phyloP scores from a whole-genome alignment of 2,113 vertebrate genomes.

The Crotalus helleri region DNA sequence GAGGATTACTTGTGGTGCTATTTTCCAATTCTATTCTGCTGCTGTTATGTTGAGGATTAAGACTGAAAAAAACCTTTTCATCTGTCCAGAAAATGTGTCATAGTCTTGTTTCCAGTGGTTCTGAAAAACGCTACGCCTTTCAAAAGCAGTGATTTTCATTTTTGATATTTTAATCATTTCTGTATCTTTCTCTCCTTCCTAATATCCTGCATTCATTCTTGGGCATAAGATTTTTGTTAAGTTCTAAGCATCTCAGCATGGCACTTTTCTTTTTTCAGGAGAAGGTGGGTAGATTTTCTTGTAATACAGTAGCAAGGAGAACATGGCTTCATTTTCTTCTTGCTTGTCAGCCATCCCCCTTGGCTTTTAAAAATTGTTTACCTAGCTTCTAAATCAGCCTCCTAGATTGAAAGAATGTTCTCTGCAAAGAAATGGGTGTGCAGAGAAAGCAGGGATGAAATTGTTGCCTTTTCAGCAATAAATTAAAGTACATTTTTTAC shows the following conservation, averaged over 20 bases:
- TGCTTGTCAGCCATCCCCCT: not conserved
- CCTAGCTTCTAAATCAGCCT: not conserved
- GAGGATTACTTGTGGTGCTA: not conserved
- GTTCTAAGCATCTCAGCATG: not conserved
- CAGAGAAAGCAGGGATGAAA: not conserved
- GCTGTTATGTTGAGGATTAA: not conserved
- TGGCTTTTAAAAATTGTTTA: not conserved
- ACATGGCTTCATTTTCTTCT: not conserved
- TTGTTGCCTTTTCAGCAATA: not conserved
- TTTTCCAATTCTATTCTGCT: not conserved
- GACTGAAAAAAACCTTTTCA: not conserved
- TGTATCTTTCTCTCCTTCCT: not conserved
- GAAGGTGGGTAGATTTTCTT: not conserved
- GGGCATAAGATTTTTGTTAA: not conserved
- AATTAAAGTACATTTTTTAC: not conserved
- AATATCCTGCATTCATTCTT: not conserved
- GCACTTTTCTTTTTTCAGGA: not conserved
- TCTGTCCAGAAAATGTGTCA: not conserved
- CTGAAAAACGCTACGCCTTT: not conserved
- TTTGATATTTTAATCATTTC: constrained; percentile 46
- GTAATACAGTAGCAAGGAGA: not conserved
- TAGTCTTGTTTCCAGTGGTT: not conserved
- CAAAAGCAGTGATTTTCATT: constrained; percentile 69
- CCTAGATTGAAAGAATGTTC: not conserved
- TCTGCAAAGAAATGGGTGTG: not conserved